phyloP scores from a whole-genome alignment of 2,113 vertebrate species.

The Malurus melanocephalus region DNA sequence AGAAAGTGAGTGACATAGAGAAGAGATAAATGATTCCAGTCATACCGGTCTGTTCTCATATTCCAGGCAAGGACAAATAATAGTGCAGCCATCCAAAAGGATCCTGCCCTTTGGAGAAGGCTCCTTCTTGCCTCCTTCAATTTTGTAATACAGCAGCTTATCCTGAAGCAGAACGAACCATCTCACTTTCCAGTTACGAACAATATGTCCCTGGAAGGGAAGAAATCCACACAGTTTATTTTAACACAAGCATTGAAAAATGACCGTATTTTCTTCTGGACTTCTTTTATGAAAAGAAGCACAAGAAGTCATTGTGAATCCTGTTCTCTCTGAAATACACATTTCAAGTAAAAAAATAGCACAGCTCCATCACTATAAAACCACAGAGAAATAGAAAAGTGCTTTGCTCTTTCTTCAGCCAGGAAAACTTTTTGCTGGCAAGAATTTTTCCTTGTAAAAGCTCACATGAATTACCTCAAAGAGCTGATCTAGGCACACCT shows the following conservation, averaged over 20 bases:
- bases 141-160: constrained; percentile 90
- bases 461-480: background rate
- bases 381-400: background rate
- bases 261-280: accelerated
- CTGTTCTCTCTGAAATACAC: background rate
- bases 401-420: background rate
- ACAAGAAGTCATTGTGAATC: background rate
- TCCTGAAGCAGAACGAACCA: constrained; percentile 90
- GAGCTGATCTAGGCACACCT: background rate
- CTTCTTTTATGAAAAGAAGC: background rate
- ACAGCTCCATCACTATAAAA: background rate
- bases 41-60: constrained; percentile 87
- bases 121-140: constrained; percentile 82
- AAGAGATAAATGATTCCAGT: background rate
- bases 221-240: background rate
- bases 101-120: constrained; percentile 84
- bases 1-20: background rate
- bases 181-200: constrained; percentile 92
- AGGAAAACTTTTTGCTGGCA: background rate
- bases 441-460: background rate
- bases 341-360: background rate
- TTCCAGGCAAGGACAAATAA: constrained; percentile 90
- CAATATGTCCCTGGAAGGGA: constrained; percentile 85
- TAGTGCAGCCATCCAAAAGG: constrained; percentile 79
- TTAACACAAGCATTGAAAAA: background rate